phyloP scores from a whole-genome alignment of 2,888 invertebrate genomes.

The Cryptocephalus moraei region DNA sequence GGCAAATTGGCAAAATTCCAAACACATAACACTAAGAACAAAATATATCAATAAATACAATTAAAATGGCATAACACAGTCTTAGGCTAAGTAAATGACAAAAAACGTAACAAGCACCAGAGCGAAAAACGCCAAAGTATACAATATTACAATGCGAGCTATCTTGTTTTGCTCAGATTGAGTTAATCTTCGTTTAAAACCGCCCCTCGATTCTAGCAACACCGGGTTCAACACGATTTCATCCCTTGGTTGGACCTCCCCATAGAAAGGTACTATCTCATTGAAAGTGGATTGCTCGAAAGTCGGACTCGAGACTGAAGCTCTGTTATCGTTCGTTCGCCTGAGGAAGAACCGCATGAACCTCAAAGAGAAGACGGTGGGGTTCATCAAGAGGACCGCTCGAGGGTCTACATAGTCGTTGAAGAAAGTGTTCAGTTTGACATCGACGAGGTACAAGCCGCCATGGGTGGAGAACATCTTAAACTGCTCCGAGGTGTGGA shows the following conservation, averaged over 20 bases:
- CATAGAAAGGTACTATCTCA: conserved; percentile 29
- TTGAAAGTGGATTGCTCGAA: conserved; percentile 27
- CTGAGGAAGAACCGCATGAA: conserved; percentile 1
- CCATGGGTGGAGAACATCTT: background rate
- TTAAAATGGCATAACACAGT: background rate
- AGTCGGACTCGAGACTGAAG: conserved; percentile 7
- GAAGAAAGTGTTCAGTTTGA: background rate
- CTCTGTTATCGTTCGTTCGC: background rate
- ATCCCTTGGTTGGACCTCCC: conserved; percentile 18
- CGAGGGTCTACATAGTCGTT: conserved; percentile 8
- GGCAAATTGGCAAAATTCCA: no score
- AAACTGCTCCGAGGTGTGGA: conserved; percentile 1
- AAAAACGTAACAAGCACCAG: conserved; percentile 45
- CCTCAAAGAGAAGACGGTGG: background rate
- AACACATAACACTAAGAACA: no score
- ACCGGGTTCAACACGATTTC: conserved; percentile 42
- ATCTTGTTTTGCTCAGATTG: conserved; percentile 41
- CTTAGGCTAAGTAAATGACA: conserved; percentile 43
- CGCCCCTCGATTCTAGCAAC: conserved; percentile 38
- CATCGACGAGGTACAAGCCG: background rate
- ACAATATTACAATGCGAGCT: conserved; percentile 45
- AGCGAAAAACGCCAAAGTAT: conserved; percentile 45
- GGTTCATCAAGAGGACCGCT: conserved; percentile 8
- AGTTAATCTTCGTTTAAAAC: conserved; percentile 24
- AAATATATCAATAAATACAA: no score